Conservation (phyloP, 2,113 vertebrate genomes). For the Marcusenius ussheri region DNA sequence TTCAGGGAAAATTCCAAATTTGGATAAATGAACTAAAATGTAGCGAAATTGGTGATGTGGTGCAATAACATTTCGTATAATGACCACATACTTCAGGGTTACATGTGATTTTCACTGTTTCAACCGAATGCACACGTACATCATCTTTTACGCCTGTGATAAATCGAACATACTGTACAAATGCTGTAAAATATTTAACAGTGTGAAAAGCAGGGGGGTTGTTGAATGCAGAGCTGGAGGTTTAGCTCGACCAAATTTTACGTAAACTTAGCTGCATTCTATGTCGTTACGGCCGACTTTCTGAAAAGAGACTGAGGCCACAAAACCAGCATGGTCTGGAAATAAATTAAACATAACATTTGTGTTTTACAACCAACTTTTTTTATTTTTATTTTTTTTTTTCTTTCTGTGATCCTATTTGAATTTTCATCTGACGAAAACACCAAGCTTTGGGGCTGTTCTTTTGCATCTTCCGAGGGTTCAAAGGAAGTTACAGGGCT, state of each 20-base stretch:
- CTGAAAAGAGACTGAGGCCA: not conserved
- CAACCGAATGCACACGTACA: not conserved
- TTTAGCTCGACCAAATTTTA: not conserved
- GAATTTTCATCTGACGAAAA: constrained; percentile 9
- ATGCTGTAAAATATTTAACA: not conserved
- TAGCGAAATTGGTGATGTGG: not conserved
- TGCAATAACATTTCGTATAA: not conserved
- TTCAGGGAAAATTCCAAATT: not conserved
- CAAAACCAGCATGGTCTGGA: not conserved
- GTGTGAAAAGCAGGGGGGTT: not conserved
- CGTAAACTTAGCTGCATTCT: not conserved
- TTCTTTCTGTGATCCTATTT: not conserved
- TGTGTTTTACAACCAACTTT: not conserved
- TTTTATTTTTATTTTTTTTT: not conserved
- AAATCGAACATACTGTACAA: not conserved
- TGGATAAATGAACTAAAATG: not conserved
- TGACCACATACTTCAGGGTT: not conserved
- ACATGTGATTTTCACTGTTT: not conserved
- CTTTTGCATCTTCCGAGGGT: not conserved
- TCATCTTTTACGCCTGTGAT: not conserved
- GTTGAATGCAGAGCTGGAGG: not conserved
- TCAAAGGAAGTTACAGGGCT: constrained; percentile 4
- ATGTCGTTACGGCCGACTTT: not conserved
- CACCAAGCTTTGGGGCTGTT: constrained; percentile 9
- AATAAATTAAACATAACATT: constrained; percentile 4